Evolutionary conservation across 2,113 vertebrate species (phyloP), one percentile per base, ranked within the genome.

Genomic region (Zingel zingel): DNA sequence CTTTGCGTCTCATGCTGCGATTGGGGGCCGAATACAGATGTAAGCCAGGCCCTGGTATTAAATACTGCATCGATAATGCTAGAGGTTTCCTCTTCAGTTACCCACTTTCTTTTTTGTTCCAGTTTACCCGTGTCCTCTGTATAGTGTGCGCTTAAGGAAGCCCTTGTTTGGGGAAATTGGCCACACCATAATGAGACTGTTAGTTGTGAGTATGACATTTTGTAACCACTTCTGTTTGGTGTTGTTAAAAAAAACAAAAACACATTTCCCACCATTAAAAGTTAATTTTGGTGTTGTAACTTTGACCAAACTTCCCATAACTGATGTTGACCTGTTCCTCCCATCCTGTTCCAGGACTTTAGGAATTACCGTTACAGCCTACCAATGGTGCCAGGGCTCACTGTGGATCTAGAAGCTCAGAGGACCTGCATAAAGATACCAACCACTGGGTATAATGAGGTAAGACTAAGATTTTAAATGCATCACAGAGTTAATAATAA

Each of bases 321-420:
- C 7, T 53, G 23, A 57, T 11, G 30, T 7, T 43, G 47, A 16
- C 18, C 1, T 65, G 13, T 57, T 72, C 33, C 13, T 73, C 18
- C 9, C 27, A 5, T 77, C 15, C 27, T 86, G 8, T 90, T 54
- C 50, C 64, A 99, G 98, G 98, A 99, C 90, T 99, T 99, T 86
- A 97, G 98, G 90, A 99, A 99, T 93, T 99, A 99, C 93, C 98
- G 99, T 65, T 99, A 99, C 93, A 98, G 97, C 15, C 94, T 99
- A 74, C 98, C 98, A 16, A 94, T 96, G 87, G 98, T 99, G 57
- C 96, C 96, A 30, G 98, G 98, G 68, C 96, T 99, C 90, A 97
- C 97, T 88, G 96, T 99, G 87, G 98, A 99, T 91, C 97, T 99
- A 94, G 98, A 99, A 94, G 97, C 98, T 86, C 96, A 98, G 77